Percentiles rank a stretch among this genome's conserved stretches.
Evolutionary conservation across 2,888 invertebrate genomes (phyloP).

Genomic region (Himalopsyche anomala): DNA sequence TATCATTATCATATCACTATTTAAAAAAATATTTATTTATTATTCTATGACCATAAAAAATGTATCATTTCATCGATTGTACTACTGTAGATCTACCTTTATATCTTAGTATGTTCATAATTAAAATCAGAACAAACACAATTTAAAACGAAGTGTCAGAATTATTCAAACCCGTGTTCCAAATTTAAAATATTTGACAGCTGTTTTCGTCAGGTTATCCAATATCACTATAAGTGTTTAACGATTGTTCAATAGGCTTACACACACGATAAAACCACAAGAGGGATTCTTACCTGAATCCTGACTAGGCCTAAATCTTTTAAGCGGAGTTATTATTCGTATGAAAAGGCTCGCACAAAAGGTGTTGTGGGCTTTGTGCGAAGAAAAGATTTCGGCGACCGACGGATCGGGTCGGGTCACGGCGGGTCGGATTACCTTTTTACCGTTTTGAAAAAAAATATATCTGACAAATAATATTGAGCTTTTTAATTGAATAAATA

Average conservation of each 20-base stretch:
- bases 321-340: constrained; percentile 7
- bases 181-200: neutral
- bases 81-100: too few species aligned
- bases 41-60: too few species aligned
- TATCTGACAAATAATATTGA: neutral
- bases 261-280: neutral
- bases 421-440: constrained; percentile 1
- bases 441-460: constrained; percentile 27
- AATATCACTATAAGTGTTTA: constrained; percentile 3
- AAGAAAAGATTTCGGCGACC: constrained; percentile 40
- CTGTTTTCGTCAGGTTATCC: neutral
- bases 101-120: too few species aligned
- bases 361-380: constrained; percentile 45
- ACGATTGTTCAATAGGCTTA: neutral
- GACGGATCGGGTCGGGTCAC: constrained; percentile 45
- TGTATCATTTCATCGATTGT: too few species aligned
- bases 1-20: too few species aligned
- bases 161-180: too few species aligned
- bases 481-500: too few species aligned
- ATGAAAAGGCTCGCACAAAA: constrained; percentile 48
- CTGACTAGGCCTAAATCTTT: constrained; percentile 51
- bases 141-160: too few species aligned
- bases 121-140: too few species aligned
- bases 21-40: too few species aligned
- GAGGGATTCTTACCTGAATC: neutral